Percentiles rank a stretch among this genome's conserved stretches.
Evolutionary conservation across 2,113 vertebrate species (phyloP).

Genomic region (Tringa solitaria): DNA sequence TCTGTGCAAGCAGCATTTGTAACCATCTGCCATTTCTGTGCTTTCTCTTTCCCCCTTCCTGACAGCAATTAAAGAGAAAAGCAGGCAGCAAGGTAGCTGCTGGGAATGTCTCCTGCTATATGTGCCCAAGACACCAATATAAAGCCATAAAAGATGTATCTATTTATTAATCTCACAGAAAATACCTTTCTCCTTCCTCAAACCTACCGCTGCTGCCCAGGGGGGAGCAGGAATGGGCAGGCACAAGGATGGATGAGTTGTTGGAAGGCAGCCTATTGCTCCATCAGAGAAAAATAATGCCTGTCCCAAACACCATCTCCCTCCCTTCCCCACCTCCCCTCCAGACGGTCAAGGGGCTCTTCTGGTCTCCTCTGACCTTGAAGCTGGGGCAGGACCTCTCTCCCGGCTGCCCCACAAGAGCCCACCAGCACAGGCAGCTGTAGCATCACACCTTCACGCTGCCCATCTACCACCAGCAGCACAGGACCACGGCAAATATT

Average conservation of each 20-base stretch:
- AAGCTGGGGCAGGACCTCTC: neutral
- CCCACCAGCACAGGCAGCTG: neutral
- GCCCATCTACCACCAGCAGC: accelerated
- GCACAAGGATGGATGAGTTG: neutral
- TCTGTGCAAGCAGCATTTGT: neutral
- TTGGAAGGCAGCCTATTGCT: neutral
- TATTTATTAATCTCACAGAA: neutral
- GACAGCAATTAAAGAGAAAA: neutral
- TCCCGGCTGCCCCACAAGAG: neutral
- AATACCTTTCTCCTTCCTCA: neutral
- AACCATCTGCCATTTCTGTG: neutral
- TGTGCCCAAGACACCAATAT: neutral
- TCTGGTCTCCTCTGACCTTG: neutral
- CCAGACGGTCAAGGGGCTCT: accelerated
- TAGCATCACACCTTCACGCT: neutral
- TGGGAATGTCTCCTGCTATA: neutral
- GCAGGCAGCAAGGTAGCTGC: neutral
- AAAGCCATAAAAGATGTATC: neutral
- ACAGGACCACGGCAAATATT: neutral
- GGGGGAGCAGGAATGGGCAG: neutral
- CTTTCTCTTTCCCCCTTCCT: neutral
- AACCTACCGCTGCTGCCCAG: neutral
- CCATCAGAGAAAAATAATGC: no score
- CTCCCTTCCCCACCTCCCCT: no score
- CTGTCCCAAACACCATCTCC: no score